phyloP scores from a whole-genome alignment of 2,113 vertebrate genomes.

The Strix uralensis region DNA sequence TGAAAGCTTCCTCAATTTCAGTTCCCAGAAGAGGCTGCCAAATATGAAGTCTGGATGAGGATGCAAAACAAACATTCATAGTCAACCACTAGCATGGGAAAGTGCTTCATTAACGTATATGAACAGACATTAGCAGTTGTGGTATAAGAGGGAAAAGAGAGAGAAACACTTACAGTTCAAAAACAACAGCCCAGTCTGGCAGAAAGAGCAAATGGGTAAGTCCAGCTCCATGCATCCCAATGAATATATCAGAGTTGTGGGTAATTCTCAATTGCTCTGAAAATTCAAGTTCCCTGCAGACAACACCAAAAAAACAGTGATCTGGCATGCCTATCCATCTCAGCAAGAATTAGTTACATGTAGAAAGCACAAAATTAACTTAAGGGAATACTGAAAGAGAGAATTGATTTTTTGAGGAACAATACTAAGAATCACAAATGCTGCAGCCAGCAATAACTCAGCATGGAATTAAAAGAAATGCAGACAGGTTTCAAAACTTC shows the following conservation, averaged over 20 bases:
- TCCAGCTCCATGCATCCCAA: constrained; percentile 97
- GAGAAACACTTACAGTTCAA: constrained; percentile 88
- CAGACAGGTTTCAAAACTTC: background rate
- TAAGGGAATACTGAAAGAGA: background rate
- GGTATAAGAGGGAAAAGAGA: background rate
- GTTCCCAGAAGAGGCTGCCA: background rate
- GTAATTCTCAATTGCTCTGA: constrained; percentile 89
- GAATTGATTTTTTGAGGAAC: background rate
- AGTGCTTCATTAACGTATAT: background rate
- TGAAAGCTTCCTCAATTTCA: background rate
- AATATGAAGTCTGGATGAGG: background rate
- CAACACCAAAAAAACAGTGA: background rate
- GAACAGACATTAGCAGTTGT: background rate
- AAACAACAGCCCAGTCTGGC: constrained; percentile 95
- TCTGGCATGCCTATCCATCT: background rate
- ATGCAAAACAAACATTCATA: background rate
- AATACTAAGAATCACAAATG: background rate
- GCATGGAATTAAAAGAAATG: background rate
- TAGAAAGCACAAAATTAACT: background rate
- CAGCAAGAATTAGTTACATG: background rate
- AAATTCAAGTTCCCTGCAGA: constrained; percentile 87
- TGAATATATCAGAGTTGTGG: constrained; percentile 96
- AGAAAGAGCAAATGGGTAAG: constrained; percentile 97
- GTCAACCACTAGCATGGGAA: background rate
- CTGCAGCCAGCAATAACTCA: background rate